Conservation (phyloP, 2,888 invertebrate species). For the Drosophila anceps region DNA sequence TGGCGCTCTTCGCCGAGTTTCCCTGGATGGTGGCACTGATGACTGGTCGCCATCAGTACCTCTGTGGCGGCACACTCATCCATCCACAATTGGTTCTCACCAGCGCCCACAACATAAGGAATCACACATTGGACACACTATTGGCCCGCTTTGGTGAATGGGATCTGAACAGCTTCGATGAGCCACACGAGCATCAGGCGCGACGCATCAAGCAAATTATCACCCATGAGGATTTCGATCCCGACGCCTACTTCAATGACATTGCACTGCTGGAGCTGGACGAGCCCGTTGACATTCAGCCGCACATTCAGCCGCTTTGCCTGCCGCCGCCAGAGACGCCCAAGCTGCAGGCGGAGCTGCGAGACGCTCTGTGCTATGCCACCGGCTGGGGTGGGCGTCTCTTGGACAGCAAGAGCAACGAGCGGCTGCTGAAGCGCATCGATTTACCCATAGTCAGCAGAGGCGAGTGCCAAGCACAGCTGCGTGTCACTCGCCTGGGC, state of each 20-base stretch:
- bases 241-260: conserved; percentile 90
- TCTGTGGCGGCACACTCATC: conserved; percentile 94
- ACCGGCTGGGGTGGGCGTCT: conserved; percentile 78
- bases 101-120: conserved; percentile 89
- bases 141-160: conserved; percentile 90
- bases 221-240: conserved; percentile 86
- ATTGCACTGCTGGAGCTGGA: conserved; percentile 89
- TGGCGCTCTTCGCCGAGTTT: conserved; percentile 91
- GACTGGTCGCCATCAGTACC: conserved; percentile 85
- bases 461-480: conserved; percentile 83
- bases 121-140: conserved; percentile 71
- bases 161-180: conserved; percentile 90
- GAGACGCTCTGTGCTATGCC: conserved; percentile 60
- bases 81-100: conserved; percentile 91
- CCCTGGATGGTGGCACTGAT: conserved; percentile 92
- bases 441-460: conserved; percentile 89
- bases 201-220: conserved; percentile 86
- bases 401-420: conserved; percentile 83
- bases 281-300: conserved; percentile 87
- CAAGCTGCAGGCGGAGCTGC: conserved; percentile 82
- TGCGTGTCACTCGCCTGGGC: conserved; percentile 88
- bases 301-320: conserved; percentile 90
- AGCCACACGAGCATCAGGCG: conserved; percentile 89
- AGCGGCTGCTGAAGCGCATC: conserved; percentile 89
- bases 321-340: conserved; percentile 86